A percentile compares a stretch with the other conserved stretches of the same genome.
phyloP scores from a whole-genome alignment of 2,797 vertebrate species.

The Parotocinclus haroldoi region DNA sequence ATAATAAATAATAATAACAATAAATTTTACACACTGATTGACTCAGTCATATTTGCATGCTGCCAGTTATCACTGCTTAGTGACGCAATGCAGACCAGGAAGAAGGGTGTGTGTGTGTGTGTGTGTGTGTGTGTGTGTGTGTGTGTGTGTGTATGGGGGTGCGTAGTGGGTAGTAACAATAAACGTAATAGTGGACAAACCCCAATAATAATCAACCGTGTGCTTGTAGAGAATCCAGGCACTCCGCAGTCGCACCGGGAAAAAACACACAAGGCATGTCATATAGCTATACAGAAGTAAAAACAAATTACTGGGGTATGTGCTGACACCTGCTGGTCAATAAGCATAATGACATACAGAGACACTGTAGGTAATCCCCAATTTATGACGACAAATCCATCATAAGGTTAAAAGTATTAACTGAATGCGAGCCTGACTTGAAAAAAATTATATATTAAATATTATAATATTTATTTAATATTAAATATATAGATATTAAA shows the following conservation, averaged over 20 bases:
- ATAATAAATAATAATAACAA: constrained; percentile 64
- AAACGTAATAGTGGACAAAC: background rate
- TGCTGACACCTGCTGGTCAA: constrained; percentile 45
- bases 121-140: no score
- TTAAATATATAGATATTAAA: no score
- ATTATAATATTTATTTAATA: no score
- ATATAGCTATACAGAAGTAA: background rate
- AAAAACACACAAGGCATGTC: background rate
- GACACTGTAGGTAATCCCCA: background rate
- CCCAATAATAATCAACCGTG: constrained; percentile 9
- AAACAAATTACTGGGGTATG: background rate
- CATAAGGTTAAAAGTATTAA: no score
- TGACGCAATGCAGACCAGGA: constrained; percentile 30
- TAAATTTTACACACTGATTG: constrained; percentile 7
- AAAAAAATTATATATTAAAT: no score
- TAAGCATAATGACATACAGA: background rate
- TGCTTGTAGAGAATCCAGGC: constrained; percentile 29
- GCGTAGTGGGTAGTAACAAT: constrained; percentile 6
- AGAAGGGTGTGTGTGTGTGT: no score
- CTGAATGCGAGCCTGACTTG: no score
- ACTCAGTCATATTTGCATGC: constrained; percentile 29
- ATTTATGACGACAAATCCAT: no score
- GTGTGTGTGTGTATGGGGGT: no score
- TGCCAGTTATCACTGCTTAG: constrained; percentile 33
- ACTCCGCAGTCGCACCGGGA: constrained; percentile 2